Conservation (phyloP, 2,797 vertebrate genomes). For the Rhinella marina region DNA sequence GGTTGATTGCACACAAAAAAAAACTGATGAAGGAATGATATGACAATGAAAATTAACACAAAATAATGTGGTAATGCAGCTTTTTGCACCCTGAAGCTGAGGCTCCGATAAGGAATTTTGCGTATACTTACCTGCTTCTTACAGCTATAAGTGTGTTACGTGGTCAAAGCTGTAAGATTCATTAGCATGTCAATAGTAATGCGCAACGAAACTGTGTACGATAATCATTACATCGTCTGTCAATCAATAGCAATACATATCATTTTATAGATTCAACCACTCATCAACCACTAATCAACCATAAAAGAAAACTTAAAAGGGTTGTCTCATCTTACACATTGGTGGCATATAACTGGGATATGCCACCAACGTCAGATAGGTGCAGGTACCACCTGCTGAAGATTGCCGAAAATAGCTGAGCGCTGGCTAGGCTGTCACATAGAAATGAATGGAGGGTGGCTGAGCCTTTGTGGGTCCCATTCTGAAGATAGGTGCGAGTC, state of each 20-base stretch:
- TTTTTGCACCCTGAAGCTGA: background rate
- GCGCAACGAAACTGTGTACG: background rate
- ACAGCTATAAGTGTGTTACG: background rate
- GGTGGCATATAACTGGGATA: too few species aligned
- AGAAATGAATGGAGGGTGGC: too few species aligned
- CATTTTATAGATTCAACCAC: background rate
- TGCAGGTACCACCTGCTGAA: too few species aligned
- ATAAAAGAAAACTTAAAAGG: background rate
- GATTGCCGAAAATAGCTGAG: too few species aligned
- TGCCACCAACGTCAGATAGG: too few species aligned
- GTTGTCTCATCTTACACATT: too few species aligned
- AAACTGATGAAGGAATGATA: constrained; percentile 47
- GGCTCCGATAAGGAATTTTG: background rate
- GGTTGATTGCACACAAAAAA: constrained; percentile 28
- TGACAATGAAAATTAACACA: constrained; percentile 38
- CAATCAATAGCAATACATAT: background rate
- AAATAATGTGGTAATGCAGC: background rate
- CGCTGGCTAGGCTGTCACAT: too few species aligned
- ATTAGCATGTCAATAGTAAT: background rate
- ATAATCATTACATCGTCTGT: background rate
- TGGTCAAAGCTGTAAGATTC: background rate
- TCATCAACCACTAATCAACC: background rate
- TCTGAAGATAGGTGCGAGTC: too few species aligned
- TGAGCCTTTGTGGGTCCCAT: too few species aligned
- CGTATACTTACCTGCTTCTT: constrained; percentile 8